Evolutionary conservation across 2,888 invertebrate species (phyloP), one percentile per base, ranked within the genome.

Genomic region (Phalera bucephala): DNA sequence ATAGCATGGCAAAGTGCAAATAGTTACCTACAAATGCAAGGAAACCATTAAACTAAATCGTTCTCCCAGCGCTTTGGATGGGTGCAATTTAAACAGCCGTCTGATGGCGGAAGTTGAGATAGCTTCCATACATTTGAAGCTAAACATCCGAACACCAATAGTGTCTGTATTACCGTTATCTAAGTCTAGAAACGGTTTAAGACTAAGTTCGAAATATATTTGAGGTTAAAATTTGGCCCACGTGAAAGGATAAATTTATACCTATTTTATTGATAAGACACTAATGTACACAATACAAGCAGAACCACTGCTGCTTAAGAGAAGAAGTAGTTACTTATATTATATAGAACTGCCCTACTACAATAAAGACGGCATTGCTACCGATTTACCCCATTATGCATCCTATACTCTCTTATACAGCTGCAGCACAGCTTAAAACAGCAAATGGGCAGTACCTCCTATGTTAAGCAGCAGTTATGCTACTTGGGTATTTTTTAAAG

Each of bases 121-220:
- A 45, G 35, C 29, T 52, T 33, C 31, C 34, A 49, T 52, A 29
- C 33, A 52, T 52, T 52, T 17, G 28, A 10, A 42, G 49, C 40
- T 48, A 40, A 53, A 35, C 36, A 40, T 39, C 31, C 34, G 12
- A 35, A 34, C 32, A 38, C 47, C 31, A 40, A 25, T 9, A 9
- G 44, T 30, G 52, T 45, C 36, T 40, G 38, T 26, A 19, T 38
- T 10, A 12, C 40, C 19, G 35, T 35, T 59, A 54, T 58, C 61
- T 42, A 30, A 52, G 40, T 36, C 43, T 48, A 39, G 31, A 32
- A 32, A 31, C 23, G 38, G 45, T 45, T 51, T 46, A 47, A 51
- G 57, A 52, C 54, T 37, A 52, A 60, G 46, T 54, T 57, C 47
- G 42, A 39, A 63, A 62, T 57, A 63, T 63, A 55, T 63, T 60